phyloP scores from a whole-genome alignment of 1,140 invertebrate genomes.

The Cotesia glomerata region DNA sequence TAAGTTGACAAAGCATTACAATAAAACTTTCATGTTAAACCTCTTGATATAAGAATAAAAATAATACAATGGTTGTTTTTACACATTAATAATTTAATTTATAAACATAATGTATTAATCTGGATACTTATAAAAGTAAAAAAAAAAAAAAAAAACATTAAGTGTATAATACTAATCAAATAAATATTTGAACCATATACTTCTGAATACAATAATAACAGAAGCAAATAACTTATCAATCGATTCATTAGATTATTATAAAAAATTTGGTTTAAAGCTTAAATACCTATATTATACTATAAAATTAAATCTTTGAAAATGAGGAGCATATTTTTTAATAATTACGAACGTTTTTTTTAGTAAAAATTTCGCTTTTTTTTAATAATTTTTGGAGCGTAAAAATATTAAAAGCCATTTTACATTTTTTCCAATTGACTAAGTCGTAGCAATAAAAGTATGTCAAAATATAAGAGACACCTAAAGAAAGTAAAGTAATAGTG shows the following conservation, averaged over 20 bases:
- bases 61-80: constrained; percentile 10
- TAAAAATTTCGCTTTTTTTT: background rate
- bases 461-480: background rate
- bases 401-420: background rate
- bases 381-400: background rate
- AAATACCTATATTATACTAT: background rate
- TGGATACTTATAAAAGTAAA: too few species aligned
- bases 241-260: background rate
- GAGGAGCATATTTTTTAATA: background rate
- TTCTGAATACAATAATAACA: background rate
- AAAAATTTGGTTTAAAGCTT: constrained; percentile 1
- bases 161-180: background rate
- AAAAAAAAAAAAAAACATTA: background rate
- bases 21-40: constrained; percentile 24
- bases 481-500: background rate
- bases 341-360: background rate
- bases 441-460: constrained; percentile 3
- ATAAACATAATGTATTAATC: background rate
- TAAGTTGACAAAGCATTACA: constrained; percentile 31
- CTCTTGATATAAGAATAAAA: constrained; percentile 6
- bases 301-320: background rate
- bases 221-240: constrained; percentile 4
- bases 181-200: background rate
- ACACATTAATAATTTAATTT: background rate
- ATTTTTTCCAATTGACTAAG: background rate